Evolutionary conservation across 2,888 invertebrate species (phyloP), one percentile per base, ranked within the genome.

Genomic region (Drosophila multiciliata): DNA sequence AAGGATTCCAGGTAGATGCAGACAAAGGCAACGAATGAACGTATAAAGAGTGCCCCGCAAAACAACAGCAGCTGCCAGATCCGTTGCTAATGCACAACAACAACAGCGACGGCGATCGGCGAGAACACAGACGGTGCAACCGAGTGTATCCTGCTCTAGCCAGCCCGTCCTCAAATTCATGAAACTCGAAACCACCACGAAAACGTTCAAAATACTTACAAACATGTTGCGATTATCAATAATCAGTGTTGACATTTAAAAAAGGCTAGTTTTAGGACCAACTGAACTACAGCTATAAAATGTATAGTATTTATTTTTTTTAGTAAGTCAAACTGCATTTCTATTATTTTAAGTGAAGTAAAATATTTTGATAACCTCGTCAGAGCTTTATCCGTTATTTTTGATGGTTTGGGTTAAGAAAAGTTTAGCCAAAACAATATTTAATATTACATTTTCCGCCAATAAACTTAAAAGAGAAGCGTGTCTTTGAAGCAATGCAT

Each of bases 171-270:
- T 64, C 32, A 75, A 75, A 83, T 85, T 80, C 72, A 65, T 40
- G 73, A 78, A 80, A 83, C 78, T 57, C 57, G 67, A 83, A 81
- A 72, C 83, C 68, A 83, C 81, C 74, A 77, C 77, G 52, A 75
- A 49, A 78, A 63, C 36, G 15, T 23, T 38, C 33, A 40, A 35
- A 53, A 40, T 38, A 50, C 38, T 36, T 33, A 57, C 35, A 59
- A 20, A 32, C 15, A 61, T 29, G 29, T 29, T 11, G 33, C 35
- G 38, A 49, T 40, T 40, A 12, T 17, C 15, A 23, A 26, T 17
- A 49, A 49, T 57, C 26, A 35, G 68, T 50, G 68, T 1, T 58
- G 68, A 1, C 9, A 32, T 11, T 6, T n/a, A 20, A 45, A 38
- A 15, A 2, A 23, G 6, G 38, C 23, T 23, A 40, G 9, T 17